Evolutionary conservation across 2,113 vertebrate species (phyloP).

Genomic region (Larimichthys polyactis): DNA sequence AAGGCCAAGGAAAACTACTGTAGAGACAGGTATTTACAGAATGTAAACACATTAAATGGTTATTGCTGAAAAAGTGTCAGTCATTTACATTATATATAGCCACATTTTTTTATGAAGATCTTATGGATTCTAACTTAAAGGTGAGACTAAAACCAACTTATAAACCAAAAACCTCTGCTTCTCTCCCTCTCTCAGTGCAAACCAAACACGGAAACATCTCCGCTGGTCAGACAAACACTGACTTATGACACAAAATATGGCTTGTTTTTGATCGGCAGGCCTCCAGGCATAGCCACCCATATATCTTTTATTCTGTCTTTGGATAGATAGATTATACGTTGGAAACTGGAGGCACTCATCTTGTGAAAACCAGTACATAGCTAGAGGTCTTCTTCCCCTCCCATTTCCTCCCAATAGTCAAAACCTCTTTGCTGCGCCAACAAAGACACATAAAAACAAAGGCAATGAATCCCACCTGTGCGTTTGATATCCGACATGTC

Average conservation of each 20-base stretch:
- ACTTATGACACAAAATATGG: conserved; percentile 23
- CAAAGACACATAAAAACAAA: conserved; percentile 45
- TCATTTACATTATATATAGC: not conserved
- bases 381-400: conserved; percentile 53
- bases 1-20: not conserved
- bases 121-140: not conserved
- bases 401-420: conserved; percentile 44
- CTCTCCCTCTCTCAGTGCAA: not conserved
- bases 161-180: not conserved
- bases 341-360: conserved; percentile 31
- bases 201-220: not conserved
- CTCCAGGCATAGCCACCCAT: conserved; percentile 16
- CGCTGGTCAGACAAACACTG: conserved; percentile 29
- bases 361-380: conserved; percentile 40
- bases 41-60: not conserved
- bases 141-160: not conserved
- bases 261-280: conserved; percentile 15
- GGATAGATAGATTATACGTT: conserved; percentile 38
- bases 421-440: conserved; percentile 33
- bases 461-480: conserved; percentile 60
- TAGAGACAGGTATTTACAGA: not conserved
- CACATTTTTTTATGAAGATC: not conserved
- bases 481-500: conserved; percentile 57
- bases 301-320: conserved; percentile 50
- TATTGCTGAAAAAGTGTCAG: not conserved